phyloP scores from a whole-genome alignment of 2,797 vertebrate species.

The Halcyon badia region DNA sequence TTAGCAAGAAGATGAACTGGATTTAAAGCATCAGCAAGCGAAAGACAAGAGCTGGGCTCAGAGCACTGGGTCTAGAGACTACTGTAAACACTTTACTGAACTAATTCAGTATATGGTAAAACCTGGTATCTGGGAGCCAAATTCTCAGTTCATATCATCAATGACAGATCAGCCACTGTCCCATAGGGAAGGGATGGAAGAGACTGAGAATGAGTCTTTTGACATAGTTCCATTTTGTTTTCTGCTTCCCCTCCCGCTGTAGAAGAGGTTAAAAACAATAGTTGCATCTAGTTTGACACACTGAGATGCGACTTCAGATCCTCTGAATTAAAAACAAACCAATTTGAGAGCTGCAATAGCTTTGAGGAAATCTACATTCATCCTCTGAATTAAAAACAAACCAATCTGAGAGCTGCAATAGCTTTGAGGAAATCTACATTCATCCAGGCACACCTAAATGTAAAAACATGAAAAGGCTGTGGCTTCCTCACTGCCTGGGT shows the following conservation, averaged over 20 bases:
- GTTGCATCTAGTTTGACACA: rapidly evolving
- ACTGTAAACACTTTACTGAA: not conserved
- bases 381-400: not conserved
- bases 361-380: slow-evolving; percentile 11
- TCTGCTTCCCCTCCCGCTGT: not conserved
- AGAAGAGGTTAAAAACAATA: not conserved
- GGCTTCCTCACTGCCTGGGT: not conserved
- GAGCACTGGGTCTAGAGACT: not conserved
- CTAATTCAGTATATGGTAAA: not conserved
- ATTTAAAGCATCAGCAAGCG: not conserved
- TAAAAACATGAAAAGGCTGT: not conserved
- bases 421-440: slow-evolving; percentile 8
- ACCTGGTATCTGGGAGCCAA: not conserved
- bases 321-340: not conserved
- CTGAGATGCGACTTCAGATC: not conserved
- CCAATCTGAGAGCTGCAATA: not conserved
- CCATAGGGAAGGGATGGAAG: not conserved
- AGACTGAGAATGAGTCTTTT: not conserved
- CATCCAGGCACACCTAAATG: not conserved
- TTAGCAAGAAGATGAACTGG: not conserved
- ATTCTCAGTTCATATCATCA: not conserved
- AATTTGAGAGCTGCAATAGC: not conserved
- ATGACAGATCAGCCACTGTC: not conserved
- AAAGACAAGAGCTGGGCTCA: not conserved
- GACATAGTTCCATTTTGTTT: not conserved